Conservation (phyloP, 2,113 vertebrate species). For the Lycaon pictus region DNA sequence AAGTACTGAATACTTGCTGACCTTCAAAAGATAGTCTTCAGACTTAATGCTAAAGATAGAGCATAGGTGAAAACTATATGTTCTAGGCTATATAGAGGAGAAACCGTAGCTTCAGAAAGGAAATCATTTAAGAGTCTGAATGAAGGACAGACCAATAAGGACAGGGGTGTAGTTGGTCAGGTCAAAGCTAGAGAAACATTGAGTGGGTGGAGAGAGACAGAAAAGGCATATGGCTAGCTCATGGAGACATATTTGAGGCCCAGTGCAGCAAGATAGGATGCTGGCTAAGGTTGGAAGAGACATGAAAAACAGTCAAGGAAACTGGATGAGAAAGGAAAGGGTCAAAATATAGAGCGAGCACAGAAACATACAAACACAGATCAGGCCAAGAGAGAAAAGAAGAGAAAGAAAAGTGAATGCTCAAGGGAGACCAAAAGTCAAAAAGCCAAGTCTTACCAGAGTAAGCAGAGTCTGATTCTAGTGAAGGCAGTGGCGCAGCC, state of each 20-base stretch:
- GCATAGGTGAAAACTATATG: neutral
- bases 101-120: constrained; percentile 38
- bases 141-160: constrained; percentile 8
- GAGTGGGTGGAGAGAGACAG: neutral
- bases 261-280: neutral
- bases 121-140: constrained; percentile 4
- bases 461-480: neutral
- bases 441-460: constrained; percentile 8
- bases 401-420: constrained; percentile 9
- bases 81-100: neutral
- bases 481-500: neutral
- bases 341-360: neutral
- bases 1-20: neutral
- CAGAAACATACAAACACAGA: neutral
- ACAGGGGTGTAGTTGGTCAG: neutral
- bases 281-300: constrained; percentile 3
- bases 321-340: neutral
- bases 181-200: constrained; percentile 7
- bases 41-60: constrained; percentile 3
- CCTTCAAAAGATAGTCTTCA: constrained; percentile 33
- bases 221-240: neutral
- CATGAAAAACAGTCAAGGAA: neutral
- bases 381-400: neutral
- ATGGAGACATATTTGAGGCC: neutral
- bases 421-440: neutral